Evolutionary conservation across 2,797 vertebrate species (phyloP).

Genomic region (Telmatherina bonti): DNA sequence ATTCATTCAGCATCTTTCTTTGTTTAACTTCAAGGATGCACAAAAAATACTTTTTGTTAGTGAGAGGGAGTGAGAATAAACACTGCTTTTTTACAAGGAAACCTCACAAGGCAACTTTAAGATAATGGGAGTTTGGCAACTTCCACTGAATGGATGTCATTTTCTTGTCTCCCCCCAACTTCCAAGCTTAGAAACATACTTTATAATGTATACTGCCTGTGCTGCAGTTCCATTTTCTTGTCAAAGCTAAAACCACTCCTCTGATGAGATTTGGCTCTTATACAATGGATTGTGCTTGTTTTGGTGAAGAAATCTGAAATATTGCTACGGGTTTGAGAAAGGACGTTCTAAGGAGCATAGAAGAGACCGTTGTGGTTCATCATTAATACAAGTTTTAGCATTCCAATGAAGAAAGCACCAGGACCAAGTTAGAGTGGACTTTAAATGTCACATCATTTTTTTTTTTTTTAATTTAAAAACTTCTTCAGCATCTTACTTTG

Average conservation of each 20-base stretch:
- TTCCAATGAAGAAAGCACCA: conserved; percentile 10
- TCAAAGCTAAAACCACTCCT: conserved; percentile 4
- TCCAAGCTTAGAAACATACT: conserved; percentile 15
- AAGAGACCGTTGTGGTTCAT: not conserved
- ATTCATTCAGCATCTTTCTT: conserved; percentile 1
- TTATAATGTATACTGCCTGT: conserved; percentile 3
- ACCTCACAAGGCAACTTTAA: conserved; percentile 6
- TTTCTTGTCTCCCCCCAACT: not conserved
- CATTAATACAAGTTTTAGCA: not conserved
- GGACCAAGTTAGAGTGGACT: conserved; percentile 18
- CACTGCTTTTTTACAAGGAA: conserved; percentile 26
- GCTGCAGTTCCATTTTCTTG: conserved; percentile 4
- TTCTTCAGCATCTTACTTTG: too few species aligned
- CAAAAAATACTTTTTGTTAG: conserved; percentile 1
- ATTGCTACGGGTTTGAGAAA: conserved; percentile 1
- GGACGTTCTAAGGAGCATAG: not conserved
- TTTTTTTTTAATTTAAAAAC: too few species aligned
- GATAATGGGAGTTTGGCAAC: conserved; percentile 1
- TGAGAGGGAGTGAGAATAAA: not conserved
- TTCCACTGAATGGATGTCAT: conserved; percentile 6
- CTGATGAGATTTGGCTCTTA: conserved; percentile 8
- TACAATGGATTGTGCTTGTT: not conserved
- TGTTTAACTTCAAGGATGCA: not conserved
- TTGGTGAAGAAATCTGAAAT: not conserved
- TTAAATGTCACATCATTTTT: conserved; percentile 34